phyloP scores from a whole-genome alignment of 2,888 invertebrate species.

The Tineola bisselliella region DNA sequence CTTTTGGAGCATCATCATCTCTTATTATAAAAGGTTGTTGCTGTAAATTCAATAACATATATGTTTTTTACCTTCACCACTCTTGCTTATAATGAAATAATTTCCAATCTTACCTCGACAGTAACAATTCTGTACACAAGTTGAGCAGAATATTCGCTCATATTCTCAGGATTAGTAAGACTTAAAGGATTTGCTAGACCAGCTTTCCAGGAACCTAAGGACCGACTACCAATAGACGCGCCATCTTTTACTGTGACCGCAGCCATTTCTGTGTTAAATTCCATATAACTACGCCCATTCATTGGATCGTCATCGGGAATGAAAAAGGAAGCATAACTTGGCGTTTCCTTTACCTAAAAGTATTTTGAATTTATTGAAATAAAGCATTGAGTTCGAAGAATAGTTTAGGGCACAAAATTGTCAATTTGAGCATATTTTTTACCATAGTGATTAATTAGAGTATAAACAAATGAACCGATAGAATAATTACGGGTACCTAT shows the following conservation, averaged over 20 bases:
- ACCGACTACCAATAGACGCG: slow-evolving; percentile 75
- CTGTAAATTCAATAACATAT: slow-evolving; percentile 42
- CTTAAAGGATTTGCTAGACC: slow-evolving; percentile 75
- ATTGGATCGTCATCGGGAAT: slow-evolving; percentile 69
- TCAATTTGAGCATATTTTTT: too few species aligned
- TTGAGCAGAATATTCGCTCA: slow-evolving; percentile 81
- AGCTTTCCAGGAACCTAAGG: slow-evolving; percentile 81
- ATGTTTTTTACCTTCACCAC: background rate
- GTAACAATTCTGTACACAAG: slow-evolving; percentile 89
- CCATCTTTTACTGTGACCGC: slow-evolving; percentile 78
- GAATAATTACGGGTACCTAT: too few species aligned
- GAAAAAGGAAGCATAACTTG: slow-evolving; percentile 75
- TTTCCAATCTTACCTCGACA: slow-evolving; percentile 76
- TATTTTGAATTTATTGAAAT: background rate
- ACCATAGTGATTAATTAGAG: too few species aligned
- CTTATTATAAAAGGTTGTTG: slow-evolving; percentile 86
- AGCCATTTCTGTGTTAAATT: slow-evolving; percentile 76
- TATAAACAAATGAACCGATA: too few species aligned
- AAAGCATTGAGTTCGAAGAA: too few species aligned
- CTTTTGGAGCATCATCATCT: slow-evolving; percentile 72
- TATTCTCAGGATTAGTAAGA: slow-evolving; percentile 71
- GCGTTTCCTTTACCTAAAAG: slow-evolving; percentile 68
- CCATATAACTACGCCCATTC: slow-evolving; percentile 80
- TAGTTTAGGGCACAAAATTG: too few species aligned
- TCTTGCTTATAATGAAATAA: too few species aligned